Conservation (phyloP, 2,113 vertebrate species). For the Manacus vitellinus region DNA sequence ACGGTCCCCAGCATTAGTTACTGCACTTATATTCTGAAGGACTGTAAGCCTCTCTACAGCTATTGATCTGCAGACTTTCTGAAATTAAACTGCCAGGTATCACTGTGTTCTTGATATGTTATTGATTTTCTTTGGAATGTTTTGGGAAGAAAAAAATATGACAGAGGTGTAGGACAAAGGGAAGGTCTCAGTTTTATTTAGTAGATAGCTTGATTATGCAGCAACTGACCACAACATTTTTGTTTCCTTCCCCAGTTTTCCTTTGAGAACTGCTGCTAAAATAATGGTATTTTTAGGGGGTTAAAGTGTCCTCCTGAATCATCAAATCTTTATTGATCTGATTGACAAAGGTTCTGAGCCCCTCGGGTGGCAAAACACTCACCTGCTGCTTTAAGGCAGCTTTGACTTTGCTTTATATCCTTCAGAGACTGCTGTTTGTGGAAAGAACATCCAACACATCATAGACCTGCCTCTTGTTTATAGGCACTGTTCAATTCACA, state of each 20-base stretch:
- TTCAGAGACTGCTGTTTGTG: not conserved
- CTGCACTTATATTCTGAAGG: conserved; percentile 2
- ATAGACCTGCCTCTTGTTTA: not conserved
- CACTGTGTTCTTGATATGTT: conserved; percentile 80
- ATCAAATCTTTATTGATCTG: not conserved
- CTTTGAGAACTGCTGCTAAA: conserved; percentile 17
- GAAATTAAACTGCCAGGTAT: conserved; percentile 87
- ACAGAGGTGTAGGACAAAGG: conserved; percentile 29
- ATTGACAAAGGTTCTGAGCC: not conserved
- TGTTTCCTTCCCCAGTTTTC: not conserved
- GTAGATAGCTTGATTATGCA: conserved; percentile 28
- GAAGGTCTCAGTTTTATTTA: conserved; percentile 44
- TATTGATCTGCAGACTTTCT: conserved; percentile 62
- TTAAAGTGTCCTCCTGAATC: not conserved
- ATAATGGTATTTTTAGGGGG: not conserved
- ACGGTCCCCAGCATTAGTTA: not conserved
- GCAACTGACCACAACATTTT: not conserved
- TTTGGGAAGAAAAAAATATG: not conserved
- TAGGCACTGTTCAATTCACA: not conserved
- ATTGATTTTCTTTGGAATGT: conserved; percentile 76
- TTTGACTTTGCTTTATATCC: conserved; percentile 1
- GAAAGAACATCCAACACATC: not conserved
- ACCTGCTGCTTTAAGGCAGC: conserved; percentile 8
- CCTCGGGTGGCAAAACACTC: not conserved
- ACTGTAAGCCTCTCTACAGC: conserved; percentile 39